These are phyloP conservation scores for Tenodera sinensis DNA, from an alignment of 2,888 invertebrate species.

Conservation along the genomic window DNA sequence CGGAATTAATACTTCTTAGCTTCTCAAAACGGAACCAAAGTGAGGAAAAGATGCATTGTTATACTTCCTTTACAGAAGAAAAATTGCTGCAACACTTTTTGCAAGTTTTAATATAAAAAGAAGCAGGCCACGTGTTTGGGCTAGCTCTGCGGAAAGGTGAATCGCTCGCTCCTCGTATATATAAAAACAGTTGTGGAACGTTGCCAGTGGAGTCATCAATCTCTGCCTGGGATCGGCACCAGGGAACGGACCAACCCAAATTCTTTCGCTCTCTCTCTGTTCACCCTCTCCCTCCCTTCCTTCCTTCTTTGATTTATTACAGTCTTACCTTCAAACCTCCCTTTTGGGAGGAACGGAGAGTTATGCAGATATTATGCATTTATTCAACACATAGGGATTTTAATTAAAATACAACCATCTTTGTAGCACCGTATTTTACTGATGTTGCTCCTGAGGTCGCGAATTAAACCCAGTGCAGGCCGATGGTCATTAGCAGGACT, in stretches of 20 bases:
- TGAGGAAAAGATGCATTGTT: background rate
- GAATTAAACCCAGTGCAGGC: no score
- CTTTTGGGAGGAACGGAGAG: background rate
- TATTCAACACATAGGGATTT: background rate
- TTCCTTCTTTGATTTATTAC: no score
- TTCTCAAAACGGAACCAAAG: background rate
- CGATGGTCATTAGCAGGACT: no score
- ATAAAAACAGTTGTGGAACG: background rate
- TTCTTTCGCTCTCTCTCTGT: background rate
- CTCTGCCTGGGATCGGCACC: background rate
- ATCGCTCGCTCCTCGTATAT: background rate
- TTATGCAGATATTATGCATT: background rate
- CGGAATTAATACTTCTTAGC: background rate
- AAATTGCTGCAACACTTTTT: background rate
- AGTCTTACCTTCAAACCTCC: no score
- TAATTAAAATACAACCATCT: background rate
- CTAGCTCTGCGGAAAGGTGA: background rate
- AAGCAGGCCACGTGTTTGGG: background rate
- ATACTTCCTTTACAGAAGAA: background rate
- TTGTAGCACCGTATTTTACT: background rate
- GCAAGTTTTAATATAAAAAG: background rate
- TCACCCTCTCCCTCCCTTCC: background rate
- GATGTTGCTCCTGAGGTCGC: no score
- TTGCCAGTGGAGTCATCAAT: conserved; percentile 10
- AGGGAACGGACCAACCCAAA: background rate